A percentile compares a stretch with the other conserved stretches of the same genome.
phyloP scores from a whole-genome alignment of 2,113 vertebrate species.

The Rhinolophus sinicus region DNA sequence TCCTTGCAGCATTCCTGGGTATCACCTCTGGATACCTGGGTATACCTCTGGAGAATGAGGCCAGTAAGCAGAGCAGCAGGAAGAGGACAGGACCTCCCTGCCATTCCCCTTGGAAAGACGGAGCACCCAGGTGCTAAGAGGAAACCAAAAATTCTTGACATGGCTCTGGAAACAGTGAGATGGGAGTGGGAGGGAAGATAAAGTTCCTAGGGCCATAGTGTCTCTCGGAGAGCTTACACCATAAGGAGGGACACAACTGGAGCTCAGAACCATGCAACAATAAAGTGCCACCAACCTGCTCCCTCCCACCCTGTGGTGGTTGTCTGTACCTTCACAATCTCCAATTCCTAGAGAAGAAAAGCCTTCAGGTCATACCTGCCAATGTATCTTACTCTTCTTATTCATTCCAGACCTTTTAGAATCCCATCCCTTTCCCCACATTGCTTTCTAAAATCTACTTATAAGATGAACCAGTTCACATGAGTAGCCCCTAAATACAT shows the following conservation, averaged over 20 bases:
- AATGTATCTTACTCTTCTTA: background rate
- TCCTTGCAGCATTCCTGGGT: background rate
- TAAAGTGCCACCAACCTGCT: no score
- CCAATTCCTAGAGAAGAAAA: background rate
- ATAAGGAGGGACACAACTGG: no score
- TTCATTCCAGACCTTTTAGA: background rate
- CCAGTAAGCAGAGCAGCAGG: rapidly evolving
- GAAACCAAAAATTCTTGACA: background rate
- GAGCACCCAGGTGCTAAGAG: background rate
- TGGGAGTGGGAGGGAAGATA: rapidly evolving
- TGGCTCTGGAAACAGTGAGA: background rate
- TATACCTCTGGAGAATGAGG: background rate
- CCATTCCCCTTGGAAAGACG: background rate
- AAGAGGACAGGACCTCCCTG: background rate
- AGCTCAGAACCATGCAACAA: background rate
- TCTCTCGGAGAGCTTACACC: background rate
- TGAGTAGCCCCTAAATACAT: no score
- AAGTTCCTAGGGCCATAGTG: background rate
- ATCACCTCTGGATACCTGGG: background rate
- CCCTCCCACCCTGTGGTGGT: rapidly evolving
- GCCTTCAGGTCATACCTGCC: background rate
- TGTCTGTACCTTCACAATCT: no score
- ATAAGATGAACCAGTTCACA: background rate
- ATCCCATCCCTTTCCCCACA: background rate
- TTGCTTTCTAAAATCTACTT: background rate